Conservation (phyloP, 2,797 vertebrate species). For the Hyperoplus immaculatus region DNA sequence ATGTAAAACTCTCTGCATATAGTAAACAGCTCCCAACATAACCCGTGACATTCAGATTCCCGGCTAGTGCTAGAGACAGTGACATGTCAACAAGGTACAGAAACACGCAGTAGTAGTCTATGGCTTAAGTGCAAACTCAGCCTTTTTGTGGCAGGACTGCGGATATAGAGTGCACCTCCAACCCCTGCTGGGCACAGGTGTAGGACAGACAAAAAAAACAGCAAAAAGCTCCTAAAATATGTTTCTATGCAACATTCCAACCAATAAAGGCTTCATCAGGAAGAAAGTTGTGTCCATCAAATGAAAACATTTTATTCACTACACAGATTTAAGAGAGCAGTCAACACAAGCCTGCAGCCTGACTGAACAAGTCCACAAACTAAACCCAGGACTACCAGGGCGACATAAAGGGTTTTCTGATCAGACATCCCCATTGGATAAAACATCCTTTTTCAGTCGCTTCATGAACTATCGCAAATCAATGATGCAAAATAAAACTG, state of each 20-base stretch:
- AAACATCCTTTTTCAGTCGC: background rate
- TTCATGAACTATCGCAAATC: background rate
- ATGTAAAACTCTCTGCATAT: slow-evolving; percentile 35
- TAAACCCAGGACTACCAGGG: background rate
- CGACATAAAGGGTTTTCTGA: background rate
- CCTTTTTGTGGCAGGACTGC: background rate
- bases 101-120: background rate
- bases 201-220: background rate
- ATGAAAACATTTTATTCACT: background rate
- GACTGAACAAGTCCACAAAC: background rate
- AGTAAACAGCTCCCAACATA: slow-evolving; percentile 26
- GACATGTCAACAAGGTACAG: slow-evolving; percentile 26
- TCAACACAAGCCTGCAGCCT: background rate
- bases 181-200: background rate
- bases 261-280: background rate
- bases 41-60: slow-evolving; percentile 46
- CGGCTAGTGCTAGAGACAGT: background rate
- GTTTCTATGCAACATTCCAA: background rate
- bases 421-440: background rate
- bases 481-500: background rate
- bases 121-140: slow-evolving; percentile 5
- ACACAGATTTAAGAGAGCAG: background rate
- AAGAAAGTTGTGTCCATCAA: background rate
- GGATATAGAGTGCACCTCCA: background rate
- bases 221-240: background rate